These are phyloP conservation scores for Platichthys flesus DNA, from an alignment of 2,113 vertebrate genomes.

Conservation along the genomic window DNA sequence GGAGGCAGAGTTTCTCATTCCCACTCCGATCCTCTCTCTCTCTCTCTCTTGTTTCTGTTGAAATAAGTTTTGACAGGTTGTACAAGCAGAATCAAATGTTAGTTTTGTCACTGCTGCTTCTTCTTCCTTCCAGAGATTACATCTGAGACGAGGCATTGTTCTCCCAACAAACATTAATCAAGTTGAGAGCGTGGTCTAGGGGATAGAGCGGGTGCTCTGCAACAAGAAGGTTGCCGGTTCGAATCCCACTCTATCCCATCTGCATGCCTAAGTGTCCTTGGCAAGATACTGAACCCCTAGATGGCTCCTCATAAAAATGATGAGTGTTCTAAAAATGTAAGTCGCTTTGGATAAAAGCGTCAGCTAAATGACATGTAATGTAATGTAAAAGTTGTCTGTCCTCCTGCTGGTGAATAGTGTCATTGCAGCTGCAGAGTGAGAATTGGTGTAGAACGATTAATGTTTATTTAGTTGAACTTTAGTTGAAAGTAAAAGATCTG, in stretches of 20 bases:
- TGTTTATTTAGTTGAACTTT: background rate
- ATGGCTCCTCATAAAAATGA: too few relatives aligned
- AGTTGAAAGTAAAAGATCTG: background rate
- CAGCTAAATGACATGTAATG: too few relatives aligned
- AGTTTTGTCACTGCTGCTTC: background rate
- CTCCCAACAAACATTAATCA: background rate
- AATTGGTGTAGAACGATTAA: background rate
- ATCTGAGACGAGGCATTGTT: background rate
- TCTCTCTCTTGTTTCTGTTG: background rate
- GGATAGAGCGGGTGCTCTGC: too few relatives aligned
- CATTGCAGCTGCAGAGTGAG: background rate
- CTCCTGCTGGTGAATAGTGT: background rate
- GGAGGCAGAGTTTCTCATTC: background rate
- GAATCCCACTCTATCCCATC: too few relatives aligned
- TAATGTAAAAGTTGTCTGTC: background rate
- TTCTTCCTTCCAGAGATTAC: background rate
- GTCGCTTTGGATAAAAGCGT: too few relatives aligned
- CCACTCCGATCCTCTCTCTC: background rate
- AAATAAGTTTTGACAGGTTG: background rate
- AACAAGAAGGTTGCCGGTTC: too few relatives aligned
- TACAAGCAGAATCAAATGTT: background rate
- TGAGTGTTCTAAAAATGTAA: too few relatives aligned
- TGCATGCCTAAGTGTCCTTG: too few relatives aligned
- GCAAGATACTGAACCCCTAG: too few relatives aligned
- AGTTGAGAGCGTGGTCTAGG: too few relatives aligned